Evolutionary conservation across 2,888 invertebrate species (phyloP), one percentile per base, ranked within the genome.

Genomic region (Cantharis lateralis): DNA sequence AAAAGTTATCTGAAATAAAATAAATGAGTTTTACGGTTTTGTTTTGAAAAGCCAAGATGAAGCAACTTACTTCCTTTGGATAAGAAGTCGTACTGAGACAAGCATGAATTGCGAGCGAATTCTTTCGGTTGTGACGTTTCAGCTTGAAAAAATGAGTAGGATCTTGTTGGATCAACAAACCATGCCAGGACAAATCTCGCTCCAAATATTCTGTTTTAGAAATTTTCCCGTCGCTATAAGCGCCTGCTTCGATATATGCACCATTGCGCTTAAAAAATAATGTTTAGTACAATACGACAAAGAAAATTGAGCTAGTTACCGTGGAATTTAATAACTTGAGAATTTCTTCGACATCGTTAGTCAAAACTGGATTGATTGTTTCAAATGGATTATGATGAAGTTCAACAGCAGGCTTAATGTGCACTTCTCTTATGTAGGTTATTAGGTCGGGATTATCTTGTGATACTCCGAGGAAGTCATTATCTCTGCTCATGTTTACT

Each of bases 11-110:
- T 90, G 64, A 32, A 72, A 72, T 16, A n/a, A 15, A 15, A 68
- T 15, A 26, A 68, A 68, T 15, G 13, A 66, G 10, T 24, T n/a
- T 66, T 11, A n/a, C 3, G 10, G 26, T 15, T 16, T n/a, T 0
- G 7, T n/a, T 48, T 48, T n/a, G 4, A 5, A 13, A 48, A n/a
- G 7, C 2, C 9, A 9, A 1, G 7, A 48, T 48, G 7, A n/a
- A 48, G 32, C 86, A 82, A 20, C 85, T 86, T 80, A 93, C 94
- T 91, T 95, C 95, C 87, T 94, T 91, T 16, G 95, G 95, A 84
- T 94, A 94, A 63, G 92, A 90, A 72, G 92, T 93, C 26, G 94
- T 92, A 84, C 95, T 95, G 76, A 96, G 91, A 82, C 96, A 96
- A 72, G 95, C 95, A 85, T 95, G 95, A 80, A 94, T 91, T 83